Evolutionary conservation across 2,797 vertebrate species (phyloP), one percentile per base, ranked within the genome.

Genomic region (Myripristis jacobus): DNA sequence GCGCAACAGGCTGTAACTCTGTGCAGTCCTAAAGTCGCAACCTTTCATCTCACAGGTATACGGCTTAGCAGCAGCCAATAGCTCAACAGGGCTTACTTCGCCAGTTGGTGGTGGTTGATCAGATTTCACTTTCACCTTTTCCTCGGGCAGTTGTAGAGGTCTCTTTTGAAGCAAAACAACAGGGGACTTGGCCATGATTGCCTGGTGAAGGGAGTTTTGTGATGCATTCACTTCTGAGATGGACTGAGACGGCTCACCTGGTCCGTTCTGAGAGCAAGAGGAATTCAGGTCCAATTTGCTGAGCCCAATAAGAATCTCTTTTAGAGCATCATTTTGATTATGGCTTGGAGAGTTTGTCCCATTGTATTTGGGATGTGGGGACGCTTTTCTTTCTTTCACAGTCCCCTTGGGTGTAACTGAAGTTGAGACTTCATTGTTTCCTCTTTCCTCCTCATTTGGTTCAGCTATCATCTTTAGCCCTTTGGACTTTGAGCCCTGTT

Each of bases 261-360:
- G 55, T 11, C 44, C 41, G 65, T 51, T 79, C 70, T 66, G 75
- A 34, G 83, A 13, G 0, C 76, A 89, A 3, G 93, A 84, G 66
- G 93, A 93, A 87, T 95, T 95, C 72, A 98, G 92, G 89, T 96
- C 96, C 63, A 99, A 91, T 65, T 95, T 95, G 89, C 96, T 94
- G 69, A 99, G 92, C 46, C 96, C 93, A 51, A 95, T 83, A 46
- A 99, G 89, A 70, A 99, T 94, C 82, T 98, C 96, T 70, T 90
- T 93, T 73, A 99, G 91, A 44, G 88, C 88, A 70, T 96, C 95
- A 53, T 94, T 93, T 75, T 87, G 75, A 54, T 60, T 66, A 31
- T 92, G 78, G 74, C 71, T 89, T 21, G 89, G 81, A 16, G 73
- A 25, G 21, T 70, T 69, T 15, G 72, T 15, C 44, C 82, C 81